Conservation (phyloP, 2,113 vertebrate species). For the Oreotrochilus melanogaster region DNA sequence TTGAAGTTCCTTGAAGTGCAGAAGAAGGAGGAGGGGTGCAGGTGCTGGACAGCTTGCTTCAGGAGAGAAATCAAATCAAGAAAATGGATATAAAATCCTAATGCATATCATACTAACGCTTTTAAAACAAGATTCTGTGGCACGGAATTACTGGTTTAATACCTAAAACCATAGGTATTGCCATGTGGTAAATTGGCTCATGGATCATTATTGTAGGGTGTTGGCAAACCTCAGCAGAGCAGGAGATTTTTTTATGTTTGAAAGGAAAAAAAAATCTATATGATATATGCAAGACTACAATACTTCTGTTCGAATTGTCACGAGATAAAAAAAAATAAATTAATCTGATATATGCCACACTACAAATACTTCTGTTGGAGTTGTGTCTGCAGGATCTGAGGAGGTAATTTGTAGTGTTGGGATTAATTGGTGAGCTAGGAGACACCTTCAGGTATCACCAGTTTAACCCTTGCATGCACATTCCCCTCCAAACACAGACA, state of each 20-base stretch:
- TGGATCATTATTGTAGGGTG: not conserved
- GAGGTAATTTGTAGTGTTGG: not conserved
- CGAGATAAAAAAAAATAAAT: too few species aligned
- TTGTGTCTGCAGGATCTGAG: not conserved
- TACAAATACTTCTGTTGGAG: not conserved
- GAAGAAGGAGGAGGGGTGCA: not conserved
- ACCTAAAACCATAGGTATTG: not conserved
- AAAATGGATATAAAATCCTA: not conserved
- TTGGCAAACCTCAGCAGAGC: not conserved
- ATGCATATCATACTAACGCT: not conserved
- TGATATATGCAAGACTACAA: not conserved
- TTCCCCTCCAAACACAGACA: not conserved
- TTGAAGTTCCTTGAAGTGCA: not conserved
- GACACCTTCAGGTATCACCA: not conserved
- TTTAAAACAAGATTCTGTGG: not conserved
- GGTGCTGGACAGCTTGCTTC: not conserved
- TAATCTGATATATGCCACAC: not conserved
- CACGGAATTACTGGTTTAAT: not conserved
- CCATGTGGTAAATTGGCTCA: not conserved
- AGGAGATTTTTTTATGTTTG: not conserved
- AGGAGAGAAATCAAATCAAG: not conserved
- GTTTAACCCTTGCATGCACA: not conserved
- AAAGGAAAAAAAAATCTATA: not conserved
- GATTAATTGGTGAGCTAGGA: not conserved
- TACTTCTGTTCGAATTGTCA: too few species aligned